phyloP scores from a whole-genome alignment of 2,113 vertebrate genomes.

The Bos indicus region DNA sequence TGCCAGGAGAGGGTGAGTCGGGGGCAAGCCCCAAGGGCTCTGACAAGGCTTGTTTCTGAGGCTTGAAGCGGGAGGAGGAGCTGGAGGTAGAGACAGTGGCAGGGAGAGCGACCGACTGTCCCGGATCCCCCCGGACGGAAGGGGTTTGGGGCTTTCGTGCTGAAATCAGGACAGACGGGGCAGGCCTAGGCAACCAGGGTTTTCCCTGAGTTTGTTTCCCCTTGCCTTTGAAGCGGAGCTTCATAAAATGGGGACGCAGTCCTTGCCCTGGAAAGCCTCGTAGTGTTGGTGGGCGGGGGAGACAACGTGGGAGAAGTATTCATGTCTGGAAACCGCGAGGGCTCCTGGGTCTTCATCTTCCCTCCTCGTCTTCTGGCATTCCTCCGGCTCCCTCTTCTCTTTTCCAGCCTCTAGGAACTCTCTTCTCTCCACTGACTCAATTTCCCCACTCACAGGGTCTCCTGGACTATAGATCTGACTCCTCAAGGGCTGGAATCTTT shows the following conservation, averaged over 20 bases:
- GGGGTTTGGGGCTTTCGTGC: neutral
- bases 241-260: neutral
- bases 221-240: neutral
- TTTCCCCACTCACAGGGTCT: neutral
- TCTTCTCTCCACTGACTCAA: neutral
- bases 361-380: neutral
- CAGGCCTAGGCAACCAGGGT: neutral
- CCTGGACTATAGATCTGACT: neutral
- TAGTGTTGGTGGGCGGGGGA: neutral
- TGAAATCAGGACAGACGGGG: neutral
- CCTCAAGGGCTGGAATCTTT: neutral
- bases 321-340: rapidly evolving
- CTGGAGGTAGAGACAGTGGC: neutral
- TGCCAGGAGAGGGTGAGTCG: constrained; percentile 14
- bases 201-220: neutral
- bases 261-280: neutral
- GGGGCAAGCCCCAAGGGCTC: neutral
- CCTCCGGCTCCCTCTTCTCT: neutral
- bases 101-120: neutral
- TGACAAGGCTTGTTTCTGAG: neutral
- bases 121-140: neutral
- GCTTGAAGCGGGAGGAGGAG: neutral
- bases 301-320: rapidly evolving
- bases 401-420: neutral
- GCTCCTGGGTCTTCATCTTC: neutral